phyloP scores from a whole-genome alignment of 2,113 vertebrate species.

The Vulpes ferrilata region DNA sequence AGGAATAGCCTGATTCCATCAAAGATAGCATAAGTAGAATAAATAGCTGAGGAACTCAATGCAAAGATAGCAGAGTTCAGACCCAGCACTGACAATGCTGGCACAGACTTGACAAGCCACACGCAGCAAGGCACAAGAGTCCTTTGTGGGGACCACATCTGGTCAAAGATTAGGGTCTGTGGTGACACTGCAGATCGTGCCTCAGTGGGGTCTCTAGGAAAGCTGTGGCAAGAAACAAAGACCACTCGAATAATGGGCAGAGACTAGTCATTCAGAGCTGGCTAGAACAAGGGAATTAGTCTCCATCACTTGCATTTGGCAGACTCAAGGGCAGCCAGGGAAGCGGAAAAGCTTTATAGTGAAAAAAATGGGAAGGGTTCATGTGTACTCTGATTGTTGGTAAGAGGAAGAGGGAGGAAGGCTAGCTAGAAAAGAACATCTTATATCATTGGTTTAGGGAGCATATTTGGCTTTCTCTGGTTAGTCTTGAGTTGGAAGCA shows the following conservation, averaged over 20 bases:
- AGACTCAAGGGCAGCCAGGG: not conserved
- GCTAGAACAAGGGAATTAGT: not conserved
- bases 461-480: not conserved
- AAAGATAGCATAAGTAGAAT: not conserved
- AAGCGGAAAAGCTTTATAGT: not conserved
- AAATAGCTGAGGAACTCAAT: not conserved
- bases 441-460: not conserved
- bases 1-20: not conserved
- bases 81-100: not conserved
- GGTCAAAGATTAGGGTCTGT: not conserved
- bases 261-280: not conserved
- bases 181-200: not conserved
- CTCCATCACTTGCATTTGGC: not conserved
- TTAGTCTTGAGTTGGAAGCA: not conserved
- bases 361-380: not conserved
- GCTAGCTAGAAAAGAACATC: not conserved
- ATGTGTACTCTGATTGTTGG: not conserved
- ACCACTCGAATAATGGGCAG: not conserved
- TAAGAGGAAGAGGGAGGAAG: not conserved
- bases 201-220: not conserved
- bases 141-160: not conserved
- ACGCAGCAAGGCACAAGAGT: not conserved
- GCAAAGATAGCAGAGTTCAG: not conserved
- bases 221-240: not conserved
- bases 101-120: not conserved